Evolutionary conservation across 2,888 invertebrate species (phyloP), one percentile per base, ranked within the genome.

Genomic region (Zelleria hepariella): DNA sequence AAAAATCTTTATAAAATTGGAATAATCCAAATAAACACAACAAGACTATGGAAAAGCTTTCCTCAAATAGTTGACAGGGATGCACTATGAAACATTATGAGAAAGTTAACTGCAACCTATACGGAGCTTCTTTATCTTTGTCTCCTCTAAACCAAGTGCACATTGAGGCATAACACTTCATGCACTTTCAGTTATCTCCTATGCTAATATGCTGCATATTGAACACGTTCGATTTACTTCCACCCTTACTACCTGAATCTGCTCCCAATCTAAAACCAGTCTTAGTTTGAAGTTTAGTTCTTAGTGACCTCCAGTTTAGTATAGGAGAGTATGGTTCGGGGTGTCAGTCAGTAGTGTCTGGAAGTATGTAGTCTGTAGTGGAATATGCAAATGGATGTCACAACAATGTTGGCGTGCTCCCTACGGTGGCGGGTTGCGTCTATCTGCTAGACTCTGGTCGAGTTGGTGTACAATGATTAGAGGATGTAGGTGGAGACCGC

Each of bases 301-400:
- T 42, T 42, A 15, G 32, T 42, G 32, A 42, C 32, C 32, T 42
- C 15, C 15, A 4, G 10, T 15, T 42, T 42, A 2, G 32, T 42
- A 42, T 42, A 15, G 32, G 32, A 42, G 1, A 15, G 15, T 42
- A 10, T 1, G 32, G 32, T 15, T 10, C 32, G 2, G 15, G 32
- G 1, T 15, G 32, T 42, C n/a, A n/a, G 32, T 42, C 15, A 42
- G 32, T 15, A 42, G 32, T 10, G 15, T 15, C 15, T 42, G 32
- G 32, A 1, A 42, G 15, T 15, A 15, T 42, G 20, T 56, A 56
- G 7, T 32, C 56, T 7, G 56, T 23, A 23, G 21, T 20, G 57
- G 48, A 48, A 71, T 74, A 82, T 82, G 77, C 75, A 81, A 81
- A 82, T 81, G 73, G 68, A 62, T 68, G 71, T 69, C 68, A 72